Evolutionary conservation across 2,888 invertebrate species (phyloP), one percentile per base, ranked within the genome.

Genomic region (Himalopsyche anomala): DNA sequence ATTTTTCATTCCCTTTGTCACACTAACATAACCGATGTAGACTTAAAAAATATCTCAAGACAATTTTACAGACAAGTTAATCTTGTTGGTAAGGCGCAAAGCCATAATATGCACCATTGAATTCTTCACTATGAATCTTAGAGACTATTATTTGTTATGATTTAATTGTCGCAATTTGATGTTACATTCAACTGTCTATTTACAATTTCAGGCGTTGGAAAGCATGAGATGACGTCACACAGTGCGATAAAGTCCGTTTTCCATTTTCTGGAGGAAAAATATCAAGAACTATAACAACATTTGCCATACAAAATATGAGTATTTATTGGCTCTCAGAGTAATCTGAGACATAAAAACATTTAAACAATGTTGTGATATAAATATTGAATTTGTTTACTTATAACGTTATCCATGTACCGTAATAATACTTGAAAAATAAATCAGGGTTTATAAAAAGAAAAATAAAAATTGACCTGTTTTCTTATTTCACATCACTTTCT

Each of bases 161-260:
- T 84, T 84, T 87, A 3, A 5, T 51, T 15, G 8, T 4, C 15
- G 15, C 1, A 51, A 51, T 51, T 51, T 51, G 3, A 15, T 51
- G 1, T 51, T 51, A 15, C 15, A 51, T 4, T 51, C 51, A 51
- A 51, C 15, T 12, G 15, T 51, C 15, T 15, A 5, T 51, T 51
- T 51, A 51, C 15, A 15, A 51, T 92, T 91, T 6, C 91, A 94
- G 94, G 94, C 83, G 94, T 95, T 89, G 91, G 92, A 51, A 94
- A 94, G 90, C 96, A 96, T 90, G 96, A 96, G 90, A 95, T 95
- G 95, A 95, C 96, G 19, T 95, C 96, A 4, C 94, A 93, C 90
- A 91, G 94, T 51, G 94, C 95, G 89, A 94, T 95, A 89, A 92
- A 94, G 36, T 95, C 95, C 0, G 94, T 96, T 38, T 96, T 96